Evolutionary conservation across 2,113 vertebrate species (phyloP).

Genomic region (Platichthys flesus): DNA sequence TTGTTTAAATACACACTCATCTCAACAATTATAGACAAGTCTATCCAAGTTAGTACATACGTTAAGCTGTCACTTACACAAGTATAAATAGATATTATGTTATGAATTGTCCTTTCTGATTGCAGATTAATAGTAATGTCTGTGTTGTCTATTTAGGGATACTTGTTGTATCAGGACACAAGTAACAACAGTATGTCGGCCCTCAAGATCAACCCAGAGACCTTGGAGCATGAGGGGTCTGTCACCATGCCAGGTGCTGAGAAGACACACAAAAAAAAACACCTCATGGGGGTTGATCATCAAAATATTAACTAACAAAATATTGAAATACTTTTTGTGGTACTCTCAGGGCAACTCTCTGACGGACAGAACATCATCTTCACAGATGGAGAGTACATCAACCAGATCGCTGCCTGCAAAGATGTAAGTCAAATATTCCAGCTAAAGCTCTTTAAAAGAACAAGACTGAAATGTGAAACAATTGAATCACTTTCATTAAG

Average conservation of each 20-base stretch:
- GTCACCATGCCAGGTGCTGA: constrained; percentile 93
- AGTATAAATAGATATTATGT: too few species aligned
- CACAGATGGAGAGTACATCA: constrained; percentile 97
- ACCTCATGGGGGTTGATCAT: background rate
- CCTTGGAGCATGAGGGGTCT: constrained; percentile 93
- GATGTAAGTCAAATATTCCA: constrained; percentile 85
- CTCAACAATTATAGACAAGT: background rate
- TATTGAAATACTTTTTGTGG: constrained; percentile 19
- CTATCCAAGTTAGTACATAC: background rate
- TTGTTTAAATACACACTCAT: background rate
- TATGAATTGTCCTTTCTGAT: background rate
- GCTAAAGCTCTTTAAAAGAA: background rate
- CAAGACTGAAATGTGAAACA: background rate
- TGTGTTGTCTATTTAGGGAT: constrained; percentile 84
- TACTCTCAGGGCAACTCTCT: constrained; percentile 88
- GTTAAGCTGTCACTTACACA: background rate
- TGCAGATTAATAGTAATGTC: constrained; percentile 6
- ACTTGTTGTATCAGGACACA: constrained; percentile 94
- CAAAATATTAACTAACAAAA: background rate
- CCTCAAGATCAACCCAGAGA: constrained; percentile 97
- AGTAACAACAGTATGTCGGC: constrained; percentile 95
- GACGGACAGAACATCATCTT: constrained; percentile 98
- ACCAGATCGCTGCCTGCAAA: constrained; percentile 98
- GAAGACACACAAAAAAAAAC: background rate
- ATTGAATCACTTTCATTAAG: background rate